Evolutionary conservation across 2,113 vertebrate genomes (phyloP).

Genomic region (Regulus satrapa): DNA sequence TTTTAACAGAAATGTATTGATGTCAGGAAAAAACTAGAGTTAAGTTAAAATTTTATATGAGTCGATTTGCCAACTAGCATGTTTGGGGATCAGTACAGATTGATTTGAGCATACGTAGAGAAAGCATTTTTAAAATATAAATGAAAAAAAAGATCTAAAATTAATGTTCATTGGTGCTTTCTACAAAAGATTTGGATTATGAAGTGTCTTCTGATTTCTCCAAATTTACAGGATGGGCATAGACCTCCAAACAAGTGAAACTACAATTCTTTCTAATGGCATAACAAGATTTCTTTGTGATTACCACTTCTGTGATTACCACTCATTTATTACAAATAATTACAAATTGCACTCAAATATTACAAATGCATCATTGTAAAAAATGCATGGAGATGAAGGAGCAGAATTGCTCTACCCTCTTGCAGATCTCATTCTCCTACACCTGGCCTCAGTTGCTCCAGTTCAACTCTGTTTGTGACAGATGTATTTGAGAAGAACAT

Average conservation of each 20-base stretch:
- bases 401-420: not conserved
- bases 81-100: not conserved
- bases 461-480: not conserved
- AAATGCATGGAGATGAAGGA: not conserved
- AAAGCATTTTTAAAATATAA: not conserved
- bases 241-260: not conserved
- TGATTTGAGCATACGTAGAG: not conserved
- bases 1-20: not conserved
- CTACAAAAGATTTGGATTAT: not conserved
- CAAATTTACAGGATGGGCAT: not conserved
- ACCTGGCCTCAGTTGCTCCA: not conserved
- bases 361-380: not conserved
- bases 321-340: not conserved
- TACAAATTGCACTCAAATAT: too few relatives aligned
- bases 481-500: not conserved
- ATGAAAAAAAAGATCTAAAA: not conserved
- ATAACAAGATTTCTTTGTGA: not conserved
- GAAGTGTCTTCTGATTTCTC: not conserved
- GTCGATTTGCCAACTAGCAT: not conserved
- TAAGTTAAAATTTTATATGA: not conserved
- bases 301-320: not conserved
- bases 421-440: not conserved
- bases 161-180: not conserved
- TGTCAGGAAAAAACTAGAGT: not conserved
- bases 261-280: not conserved